phyloP scores from a whole-genome alignment of 2,797 vertebrate genomes.

The Melanotaenia nigrans region DNA sequence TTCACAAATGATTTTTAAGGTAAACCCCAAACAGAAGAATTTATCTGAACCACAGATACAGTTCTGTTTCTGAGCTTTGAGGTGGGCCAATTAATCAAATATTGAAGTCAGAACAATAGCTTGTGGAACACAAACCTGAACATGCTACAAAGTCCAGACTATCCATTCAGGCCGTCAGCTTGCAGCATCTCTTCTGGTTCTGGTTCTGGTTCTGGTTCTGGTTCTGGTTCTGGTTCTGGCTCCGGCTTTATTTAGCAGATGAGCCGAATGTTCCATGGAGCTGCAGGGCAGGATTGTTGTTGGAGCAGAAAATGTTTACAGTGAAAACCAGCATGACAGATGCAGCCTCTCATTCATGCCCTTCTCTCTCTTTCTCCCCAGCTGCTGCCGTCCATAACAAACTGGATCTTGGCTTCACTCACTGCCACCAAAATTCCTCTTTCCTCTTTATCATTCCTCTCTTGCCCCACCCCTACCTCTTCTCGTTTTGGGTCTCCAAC shows the following conservation, averaged over 20 bases:
- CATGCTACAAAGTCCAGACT: constrained; percentile 55
- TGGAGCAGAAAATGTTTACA: constrained; percentile 60
- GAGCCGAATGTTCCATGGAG: constrained; percentile 60
- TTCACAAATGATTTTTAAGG: too few relatives aligned
- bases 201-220: constrained; percentile 34
- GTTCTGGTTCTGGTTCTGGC: constrained; percentile 27
- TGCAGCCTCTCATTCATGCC: constrained; percentile 42
- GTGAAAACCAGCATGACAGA: constrained; percentile 73
- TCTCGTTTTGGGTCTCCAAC: constrained; percentile 20
- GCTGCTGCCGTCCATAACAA: constrained; percentile 72
- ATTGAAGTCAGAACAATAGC: constrained; percentile 38
- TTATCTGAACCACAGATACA: too few relatives aligned
- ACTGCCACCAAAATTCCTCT: constrained; percentile 43
- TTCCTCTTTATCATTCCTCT: constrained; percentile 57
- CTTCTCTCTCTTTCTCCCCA: constrained; percentile 40
- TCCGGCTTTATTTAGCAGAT: constrained; percentile 58
- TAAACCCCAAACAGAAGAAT: too few relatives aligned
- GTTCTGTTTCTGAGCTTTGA: constrained; percentile 15
- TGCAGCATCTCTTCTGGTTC: constrained; percentile 20
- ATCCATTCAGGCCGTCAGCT: constrained; percentile 24
- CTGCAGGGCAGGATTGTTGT: constrained; percentile 30
- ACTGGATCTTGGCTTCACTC: constrained; percentile 52
- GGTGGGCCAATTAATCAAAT: constrained; percentile 46
- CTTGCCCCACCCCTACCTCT: constrained; percentile 13
- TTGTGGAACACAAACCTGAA: constrained; percentile 58